Base-by-base conservation (phyloP, 1,140 invertebrate species). In the Acromyrmex echinatior region DNA sequence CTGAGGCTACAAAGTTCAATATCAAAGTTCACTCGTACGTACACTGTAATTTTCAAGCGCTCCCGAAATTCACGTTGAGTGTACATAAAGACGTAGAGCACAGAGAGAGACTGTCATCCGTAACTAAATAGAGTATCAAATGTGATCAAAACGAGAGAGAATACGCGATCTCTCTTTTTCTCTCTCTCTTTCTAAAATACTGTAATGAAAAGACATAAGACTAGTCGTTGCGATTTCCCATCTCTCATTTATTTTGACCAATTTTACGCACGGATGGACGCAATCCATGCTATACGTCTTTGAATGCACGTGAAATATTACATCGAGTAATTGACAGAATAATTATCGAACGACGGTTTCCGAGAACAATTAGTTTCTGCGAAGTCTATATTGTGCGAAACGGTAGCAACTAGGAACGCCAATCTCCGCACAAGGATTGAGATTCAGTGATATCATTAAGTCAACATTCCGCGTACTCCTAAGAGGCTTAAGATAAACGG, bases 381-480 rank as follows among this genome's bases (percentile, higher is more conserved):
- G 25, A 35, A 84, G 18, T 63, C 39, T 14, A 39, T 31, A 31
- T 49, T 18, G 25, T n/a, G 10, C n/a, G 28, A 35, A 9, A 14
- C 5, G 3, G 9, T n/a, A n/a, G 5, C 2, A 14, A 60, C 73
- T 2, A 3, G 39, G 16, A 49, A 45, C 21, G 35, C 14, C 9
- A 53, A 58, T 45, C 39, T 25, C 6, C 31, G 25, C n/a, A 7
- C n/a, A 6, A 12, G 39, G 28, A 73, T 63, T 49, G 70, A 80
- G 60, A 80, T 80, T 86, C 81, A 84, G 79, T 39, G 74, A 56
- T 63, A 76, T 87, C 87, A 28, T 88, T 74, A 81, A 89, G 62
- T 60, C 60, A 53, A 35, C 18, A 68, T 70, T 77, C 53, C 68
- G 35, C 85, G 71, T 74, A 66, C 68, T 51, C 31, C 51, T 88